Conservation (phyloP, 2,888 invertebrate genomes). For the Archaeoteleia sp. region DNA sequence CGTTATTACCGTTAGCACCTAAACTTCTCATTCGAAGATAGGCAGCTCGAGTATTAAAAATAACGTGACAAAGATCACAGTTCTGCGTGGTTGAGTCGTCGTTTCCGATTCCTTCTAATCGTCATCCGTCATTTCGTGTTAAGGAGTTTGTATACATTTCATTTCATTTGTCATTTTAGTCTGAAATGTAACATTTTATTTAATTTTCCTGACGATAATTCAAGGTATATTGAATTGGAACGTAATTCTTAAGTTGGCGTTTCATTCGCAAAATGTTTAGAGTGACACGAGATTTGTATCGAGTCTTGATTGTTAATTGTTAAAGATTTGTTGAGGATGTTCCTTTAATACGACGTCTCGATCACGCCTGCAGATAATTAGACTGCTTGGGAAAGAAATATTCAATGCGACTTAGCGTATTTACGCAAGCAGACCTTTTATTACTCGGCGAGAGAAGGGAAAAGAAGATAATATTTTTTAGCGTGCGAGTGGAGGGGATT, state of each 20-base stretch:
- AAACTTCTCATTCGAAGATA: slow-evolving; percentile 56
- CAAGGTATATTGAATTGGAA: too few relatives aligned
- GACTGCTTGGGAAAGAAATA: slow-evolving; percentile 26
- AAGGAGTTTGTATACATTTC: too few relatives aligned
- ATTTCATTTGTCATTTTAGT: too few relatives aligned
- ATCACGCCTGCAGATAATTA: slow-evolving; percentile 13
- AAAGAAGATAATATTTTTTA: slow-evolving; percentile 18
- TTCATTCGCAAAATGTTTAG: too few relatives aligned
- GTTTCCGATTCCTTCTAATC: too few relatives aligned
- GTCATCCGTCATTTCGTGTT: too few relatives aligned
- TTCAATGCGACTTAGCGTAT: slow-evolving; percentile 18
- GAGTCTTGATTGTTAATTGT: too few relatives aligned
- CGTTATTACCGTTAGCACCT: slow-evolving; percentile 59
- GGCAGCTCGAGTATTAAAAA: slow-evolving; percentile 50
- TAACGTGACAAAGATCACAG: slow-evolving; percentile 9
- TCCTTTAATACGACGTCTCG: slow-evolving; percentile 9
- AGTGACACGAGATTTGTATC: too few relatives aligned
- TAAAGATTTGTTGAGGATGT: slow-evolving; percentile 1
- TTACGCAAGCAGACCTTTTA: slow-evolving; percentile 9
- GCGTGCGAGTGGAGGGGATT: slow-evolving; percentile 56
- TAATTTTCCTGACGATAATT: too few relatives aligned
- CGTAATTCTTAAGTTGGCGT: too few relatives aligned
- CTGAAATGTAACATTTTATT: too few relatives aligned
- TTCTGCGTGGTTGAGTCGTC: slow-evolving; percentile 7
- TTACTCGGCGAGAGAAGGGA: slow-evolving; percentile 5